Evolutionary conservation across 1,140 invertebrate species (phyloP).

Genomic region (Euura saliciscinereae): DNA sequence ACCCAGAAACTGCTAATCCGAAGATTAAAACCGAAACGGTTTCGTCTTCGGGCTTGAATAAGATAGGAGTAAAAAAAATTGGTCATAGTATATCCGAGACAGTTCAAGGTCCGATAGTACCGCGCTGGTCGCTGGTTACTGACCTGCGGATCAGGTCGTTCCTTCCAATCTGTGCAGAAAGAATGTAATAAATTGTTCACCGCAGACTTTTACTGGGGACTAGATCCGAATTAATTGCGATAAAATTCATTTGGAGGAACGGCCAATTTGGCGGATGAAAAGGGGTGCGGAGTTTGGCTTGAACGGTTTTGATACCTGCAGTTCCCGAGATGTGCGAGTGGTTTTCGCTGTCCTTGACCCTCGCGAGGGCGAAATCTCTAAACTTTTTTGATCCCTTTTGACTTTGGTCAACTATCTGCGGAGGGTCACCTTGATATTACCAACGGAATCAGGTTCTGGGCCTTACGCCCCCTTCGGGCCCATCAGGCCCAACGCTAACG

Average conservation of each 20-base stretch:
- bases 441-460: constrained; percentile 23
- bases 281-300: too few relatives aligned
- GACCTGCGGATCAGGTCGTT: constrained; percentile 24
- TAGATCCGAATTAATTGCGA: not conserved
- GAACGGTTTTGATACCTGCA: too few relatives aligned
- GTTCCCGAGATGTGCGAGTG: not conserved
- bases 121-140: constrained; percentile 36
- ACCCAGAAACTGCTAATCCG: not conserved
- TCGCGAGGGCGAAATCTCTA: not conserved
- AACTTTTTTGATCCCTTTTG: not conserved
- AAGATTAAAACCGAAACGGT: not conserved
- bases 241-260: not conserved
- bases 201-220: not conserved
- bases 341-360: not conserved
- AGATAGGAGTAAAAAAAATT: not conserved
- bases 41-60: not conserved
- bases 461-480: constrained; percentile 15
- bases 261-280: not conserved
- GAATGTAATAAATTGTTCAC: not conserved
- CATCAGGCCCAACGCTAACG: constrained; percentile 12
- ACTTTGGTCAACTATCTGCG: not conserved
- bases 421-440: constrained; percentile 19
- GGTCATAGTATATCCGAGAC: constrained; percentile 21
- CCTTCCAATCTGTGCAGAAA: constrained; percentile 10
- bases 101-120: constrained; percentile 37